These are phyloP conservation scores for Sceliomorpha sp. DNA, from an alignment of 2,888 invertebrate genomes.

Conservation along the genomic window DNA sequence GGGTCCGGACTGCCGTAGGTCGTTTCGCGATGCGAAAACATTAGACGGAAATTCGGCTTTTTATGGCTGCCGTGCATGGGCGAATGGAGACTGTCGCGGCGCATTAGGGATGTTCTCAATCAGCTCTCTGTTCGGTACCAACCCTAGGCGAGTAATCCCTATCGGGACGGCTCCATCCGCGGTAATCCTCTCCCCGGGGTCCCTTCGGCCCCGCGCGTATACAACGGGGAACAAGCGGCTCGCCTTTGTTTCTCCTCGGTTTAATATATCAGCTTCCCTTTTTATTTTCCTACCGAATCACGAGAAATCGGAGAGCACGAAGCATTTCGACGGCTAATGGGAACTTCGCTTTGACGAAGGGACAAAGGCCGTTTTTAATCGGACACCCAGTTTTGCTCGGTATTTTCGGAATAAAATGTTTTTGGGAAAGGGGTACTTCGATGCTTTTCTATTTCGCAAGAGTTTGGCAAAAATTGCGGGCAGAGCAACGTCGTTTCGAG, in stretches of 20 bases:
- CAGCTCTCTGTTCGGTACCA: constrained; percentile 77
- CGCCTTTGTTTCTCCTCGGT: constrained; percentile 72
- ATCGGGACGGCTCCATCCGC: constrained; percentile 64
- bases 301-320: constrained; percentile 33
- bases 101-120: constrained; percentile 83
- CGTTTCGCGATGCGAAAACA: constrained; percentile 63
- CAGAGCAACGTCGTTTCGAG: too few species aligned
- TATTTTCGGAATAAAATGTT: too few species aligned
- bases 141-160: constrained; percentile 76
- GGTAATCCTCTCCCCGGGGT: constrained; percentile 77
- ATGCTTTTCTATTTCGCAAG: too few species aligned
- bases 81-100: constrained; percentile 82
- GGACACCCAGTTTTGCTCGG: too few species aligned
- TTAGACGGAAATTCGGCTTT: constrained; percentile 73
- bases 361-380: constrained; percentile 16
- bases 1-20: constrained; percentile 25
- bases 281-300: constrained; percentile 56
- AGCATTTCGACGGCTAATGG: constrained; percentile 12
- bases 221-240: constrained; percentile 39
- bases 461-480: too few species aligned
- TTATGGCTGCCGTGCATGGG: constrained; percentile 74
- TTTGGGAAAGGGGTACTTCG: too few species aligned
- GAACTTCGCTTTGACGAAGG: constrained; percentile 20
- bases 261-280: constrained; percentile 68
- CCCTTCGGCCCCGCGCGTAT: constrained; percentile 55